Evolutionary conservation across 2,888 invertebrate species (phyloP).

Genomic region (Mythimna vitellina): DNA sequence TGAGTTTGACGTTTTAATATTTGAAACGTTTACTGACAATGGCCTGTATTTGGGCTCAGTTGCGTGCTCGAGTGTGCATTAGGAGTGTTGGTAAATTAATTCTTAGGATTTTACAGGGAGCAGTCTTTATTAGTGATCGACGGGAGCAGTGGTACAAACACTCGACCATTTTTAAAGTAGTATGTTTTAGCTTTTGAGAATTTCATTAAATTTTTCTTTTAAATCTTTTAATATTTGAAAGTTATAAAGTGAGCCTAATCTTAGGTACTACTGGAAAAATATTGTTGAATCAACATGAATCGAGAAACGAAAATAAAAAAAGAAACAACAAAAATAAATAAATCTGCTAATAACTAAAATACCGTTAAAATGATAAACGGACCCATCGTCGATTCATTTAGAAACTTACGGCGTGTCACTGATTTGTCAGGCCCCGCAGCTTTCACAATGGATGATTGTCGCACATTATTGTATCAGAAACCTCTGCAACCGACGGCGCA

Average conservation of each 20-base stretch:
- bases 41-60: slow-evolving; percentile 50
- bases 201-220: neutral
- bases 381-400: slow-evolving; percentile 49
- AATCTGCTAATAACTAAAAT: slow-evolving; percentile 4
- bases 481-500: slow-evolving; percentile 68
- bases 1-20: slow-evolving; percentile 64
- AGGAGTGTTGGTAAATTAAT: slow-evolving; percentile 51
- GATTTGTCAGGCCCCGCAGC: slow-evolving; percentile 75
- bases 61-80: slow-evolving; percentile 48
- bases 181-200: neutral
- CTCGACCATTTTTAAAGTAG: slow-evolving; percentile 15
- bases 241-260: no score
- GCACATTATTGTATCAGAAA: slow-evolving; percentile 70
- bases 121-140: no score
- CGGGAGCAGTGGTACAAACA: slow-evolving; percentile 45
- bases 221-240: no score
- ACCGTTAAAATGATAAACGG: slow-evolving; percentile 47
- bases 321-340: neutral
- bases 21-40: slow-evolving; percentile 57
- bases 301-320: neutral
- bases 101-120: slow-evolving; percentile 53
- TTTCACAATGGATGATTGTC: slow-evolving; percentile 76
- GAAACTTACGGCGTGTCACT: slow-evolving; percentile 64
- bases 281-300: neutral
- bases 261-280: neutral